Evolutionary conservation across 2,797 vertebrate genomes (phyloP).

Genomic region (Microctenopoma steveboyesi): DNA sequence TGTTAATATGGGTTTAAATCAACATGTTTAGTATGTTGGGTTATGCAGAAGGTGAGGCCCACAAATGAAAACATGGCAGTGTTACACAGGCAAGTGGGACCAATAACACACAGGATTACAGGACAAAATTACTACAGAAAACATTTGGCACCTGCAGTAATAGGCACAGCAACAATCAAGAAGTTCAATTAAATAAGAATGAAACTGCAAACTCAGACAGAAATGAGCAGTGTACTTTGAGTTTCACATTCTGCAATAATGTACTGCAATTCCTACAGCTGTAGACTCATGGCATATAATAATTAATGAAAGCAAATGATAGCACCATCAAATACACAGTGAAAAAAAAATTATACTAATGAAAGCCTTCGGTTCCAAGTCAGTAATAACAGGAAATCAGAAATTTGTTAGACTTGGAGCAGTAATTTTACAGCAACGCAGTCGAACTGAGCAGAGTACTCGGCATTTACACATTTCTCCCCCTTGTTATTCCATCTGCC

Average conservation of each 20-base stretch:
- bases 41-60: conserved; percentile 29
- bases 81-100: conserved; percentile 31
- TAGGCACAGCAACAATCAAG: conserved; percentile 5
- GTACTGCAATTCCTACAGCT: conserved; percentile 15
- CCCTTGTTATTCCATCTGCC: conserved; percentile 37
- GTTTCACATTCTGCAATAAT: conserved; percentile 9
- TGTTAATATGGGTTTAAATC: conserved; percentile 21
- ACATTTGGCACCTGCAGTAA: conserved; percentile 30
- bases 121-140: conserved; percentile 19
- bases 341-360: conserved; percentile 9
- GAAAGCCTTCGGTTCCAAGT: not conserved
- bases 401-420: conserved; percentile 21
- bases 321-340: not conserved
- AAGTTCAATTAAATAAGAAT: not conserved
- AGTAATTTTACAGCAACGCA: conserved; percentile 21
- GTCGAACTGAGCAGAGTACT: conserved; percentile 5
- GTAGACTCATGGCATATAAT: conserved; percentile 8
- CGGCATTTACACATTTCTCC: conserved; percentile 39
- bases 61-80: conserved; percentile 34
- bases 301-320: conserved; percentile 22
- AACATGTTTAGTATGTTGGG: conserved; percentile 21
- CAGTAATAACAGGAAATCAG: conserved; percentile 19
- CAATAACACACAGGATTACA: not conserved
- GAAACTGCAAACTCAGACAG: not conserved
- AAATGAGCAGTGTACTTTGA: conserved; percentile 5